phyloP scores from a whole-genome alignment of 2,797 vertebrate genomes.

The Gobionotothen gibberifrons region DNA sequence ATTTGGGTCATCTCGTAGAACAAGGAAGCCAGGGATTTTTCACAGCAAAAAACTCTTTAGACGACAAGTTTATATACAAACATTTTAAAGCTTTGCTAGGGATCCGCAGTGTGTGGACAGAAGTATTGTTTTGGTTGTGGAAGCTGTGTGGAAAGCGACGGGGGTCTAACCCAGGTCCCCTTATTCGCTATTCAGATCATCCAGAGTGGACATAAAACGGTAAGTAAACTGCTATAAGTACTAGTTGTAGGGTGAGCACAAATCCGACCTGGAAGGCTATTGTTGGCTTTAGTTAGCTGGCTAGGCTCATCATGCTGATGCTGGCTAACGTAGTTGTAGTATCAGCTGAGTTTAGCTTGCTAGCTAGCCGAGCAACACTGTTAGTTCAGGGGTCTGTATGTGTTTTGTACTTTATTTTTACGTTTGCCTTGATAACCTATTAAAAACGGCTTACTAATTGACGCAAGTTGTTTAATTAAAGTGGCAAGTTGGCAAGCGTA shows the following conservation, averaged over 20 bases:
- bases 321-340: constrained; percentile 70
- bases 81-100: constrained; percentile 82
- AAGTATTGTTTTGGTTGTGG: constrained; percentile 93
- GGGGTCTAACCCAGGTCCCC: constrained; percentile 85
- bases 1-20: constrained; percentile 38
- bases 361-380: constrained; percentile 32
- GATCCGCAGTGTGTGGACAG: constrained; percentile 91
- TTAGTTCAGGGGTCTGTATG: background rate
- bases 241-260: constrained; percentile 50
- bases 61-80: constrained; percentile 62
- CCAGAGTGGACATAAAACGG: constrained; percentile 92
- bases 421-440: background rate
- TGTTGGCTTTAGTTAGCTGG: constrained; percentile 82
- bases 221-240: constrained; percentile 81
- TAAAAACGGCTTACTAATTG: constrained; percentile 3
- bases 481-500: constrained; percentile 63
- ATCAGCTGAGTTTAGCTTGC: constrained; percentile 66
- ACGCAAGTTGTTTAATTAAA: constrained; percentile 46
- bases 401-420: background rate
- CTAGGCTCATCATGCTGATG: constrained; percentile 75
- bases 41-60: constrained; percentile 39
- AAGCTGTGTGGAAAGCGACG: constrained; percentile 85
- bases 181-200: constrained; percentile 75
- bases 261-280: constrained; percentile 75
- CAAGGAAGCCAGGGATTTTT: constrained; percentile 36